These are phyloP conservation scores for Benthosema pterotum DNA, from an alignment of 2,797 vertebrate genomes.

Conservation along the genomic window DNA sequence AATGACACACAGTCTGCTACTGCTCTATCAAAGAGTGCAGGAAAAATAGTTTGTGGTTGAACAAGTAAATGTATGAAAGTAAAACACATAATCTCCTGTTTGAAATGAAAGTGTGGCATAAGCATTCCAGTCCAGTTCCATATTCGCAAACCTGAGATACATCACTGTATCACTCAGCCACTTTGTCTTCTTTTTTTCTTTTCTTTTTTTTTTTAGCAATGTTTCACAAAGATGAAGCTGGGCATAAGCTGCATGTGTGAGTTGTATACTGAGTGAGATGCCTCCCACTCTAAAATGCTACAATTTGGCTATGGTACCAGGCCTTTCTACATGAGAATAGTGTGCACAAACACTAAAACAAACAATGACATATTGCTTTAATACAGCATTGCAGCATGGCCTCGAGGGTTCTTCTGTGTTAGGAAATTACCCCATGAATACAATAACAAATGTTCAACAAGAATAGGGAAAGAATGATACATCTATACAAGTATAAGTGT, in stretches of 20 bases:
- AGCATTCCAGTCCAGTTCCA: too few relatives aligned
- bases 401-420: background rate
- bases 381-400: background rate
- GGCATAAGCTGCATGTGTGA: constrained; percentile 31
- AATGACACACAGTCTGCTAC: background rate
- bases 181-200: too few relatives aligned
- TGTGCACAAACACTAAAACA: constrained; percentile 4
- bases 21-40: constrained; percentile 2
- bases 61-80: too few relatives aligned
- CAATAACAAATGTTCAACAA: constrained; percentile 6
- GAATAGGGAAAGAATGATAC: background rate
- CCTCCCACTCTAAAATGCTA: constrained; percentile 13
- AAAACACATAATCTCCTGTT: constrained; percentile 30
- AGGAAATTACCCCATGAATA: constrained; percentile 7
- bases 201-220: constrained; percentile 45
- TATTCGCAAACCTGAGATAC: constrained; percentile 31
- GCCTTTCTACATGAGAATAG: background rate
- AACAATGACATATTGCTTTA: constrained; percentile 2
- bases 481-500: too few relatives aligned
- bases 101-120: constrained; percentile 46
- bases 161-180: constrained; percentile 34
- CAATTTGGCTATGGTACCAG: background rate
- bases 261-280: constrained; percentile 32
- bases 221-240: constrained; percentile 43
- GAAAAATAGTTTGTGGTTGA: constrained; percentile 7